Percentiles rank a stretch among this genome's conserved stretches.
Evolutionary conservation across 2,113 vertebrate species (phyloP).

Genomic region (Xiphorhynchus elegans): DNA sequence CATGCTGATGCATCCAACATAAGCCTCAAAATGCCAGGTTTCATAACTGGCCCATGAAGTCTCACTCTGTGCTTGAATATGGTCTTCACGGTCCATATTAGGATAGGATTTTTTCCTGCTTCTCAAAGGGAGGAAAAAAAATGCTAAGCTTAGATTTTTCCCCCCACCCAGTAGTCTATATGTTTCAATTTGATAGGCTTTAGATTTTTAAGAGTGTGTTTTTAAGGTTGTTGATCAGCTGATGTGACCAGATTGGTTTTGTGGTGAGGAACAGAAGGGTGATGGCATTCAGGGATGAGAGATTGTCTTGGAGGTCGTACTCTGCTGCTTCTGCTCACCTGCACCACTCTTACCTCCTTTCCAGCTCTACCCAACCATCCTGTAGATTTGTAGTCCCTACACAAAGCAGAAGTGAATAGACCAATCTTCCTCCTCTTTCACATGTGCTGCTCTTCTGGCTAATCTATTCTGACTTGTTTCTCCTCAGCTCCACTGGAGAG

Average conservation of each 20-base stretch:
- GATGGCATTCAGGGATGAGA: background rate
- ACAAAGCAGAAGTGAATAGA: background rate
- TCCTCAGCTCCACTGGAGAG: background rate
- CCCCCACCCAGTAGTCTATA: background rate
- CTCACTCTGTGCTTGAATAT: conserved; percentile 10
- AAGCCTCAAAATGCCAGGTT: conserved; percentile 43
- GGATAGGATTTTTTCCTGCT: background rate
- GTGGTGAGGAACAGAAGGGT: rapidly evolving
- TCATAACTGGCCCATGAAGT: conserved; percentile 27
- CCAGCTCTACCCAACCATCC: background rate
- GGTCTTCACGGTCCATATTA: background rate
- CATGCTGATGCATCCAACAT: conserved; percentile 7
- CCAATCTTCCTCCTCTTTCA: background rate
- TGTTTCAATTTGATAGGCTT: background rate
- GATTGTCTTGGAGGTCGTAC: background rate
- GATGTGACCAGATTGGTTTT: background rate
- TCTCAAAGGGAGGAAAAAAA: background rate
- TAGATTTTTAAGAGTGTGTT: background rate
- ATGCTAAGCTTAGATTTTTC: background rate
- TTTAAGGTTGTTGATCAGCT: background rate
- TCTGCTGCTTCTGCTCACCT: background rate
- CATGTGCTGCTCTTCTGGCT: background rate
- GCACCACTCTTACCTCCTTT: background rate
- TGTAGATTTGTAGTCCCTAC: background rate
- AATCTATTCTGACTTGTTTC: rapidly evolving